A percentile compares a stretch with the other conserved stretches of the same genome.
These are phyloP conservation scores for Leuctra nigra DNA, from an alignment of 2,888 invertebrate species.

Conservation along the genomic window DNA sequence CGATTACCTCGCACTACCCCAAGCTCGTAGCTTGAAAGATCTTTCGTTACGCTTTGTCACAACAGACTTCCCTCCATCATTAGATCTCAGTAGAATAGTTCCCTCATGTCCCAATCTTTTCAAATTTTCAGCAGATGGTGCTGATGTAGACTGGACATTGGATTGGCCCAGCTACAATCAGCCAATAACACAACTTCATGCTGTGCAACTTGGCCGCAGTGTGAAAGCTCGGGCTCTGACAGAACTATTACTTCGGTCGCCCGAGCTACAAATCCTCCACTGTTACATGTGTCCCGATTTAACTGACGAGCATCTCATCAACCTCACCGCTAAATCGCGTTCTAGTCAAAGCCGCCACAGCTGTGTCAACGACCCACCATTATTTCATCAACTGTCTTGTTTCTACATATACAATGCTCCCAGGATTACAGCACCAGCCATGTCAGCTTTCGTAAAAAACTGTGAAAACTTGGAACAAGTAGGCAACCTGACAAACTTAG, in stretches of 20 bases:
- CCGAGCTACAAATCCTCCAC: slow-evolving; percentile 38
- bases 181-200: slow-evolving; percentile 32
- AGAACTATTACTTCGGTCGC: slow-evolving; percentile 38
- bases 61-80: slow-evolving; percentile 34
- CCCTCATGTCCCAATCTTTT: slow-evolving; percentile 37
- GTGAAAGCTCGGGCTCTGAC: slow-evolving; percentile 37
- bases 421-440: slow-evolving; percentile 36
- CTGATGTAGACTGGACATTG: slow-evolving; percentile 37
- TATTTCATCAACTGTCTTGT: slow-evolving; percentile 33
- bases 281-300: slow-evolving; percentile 40
- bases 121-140: slow-evolving; percentile 37
- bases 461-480: slow-evolving; percentile 38
- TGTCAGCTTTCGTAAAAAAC: slow-evolving; percentile 37
- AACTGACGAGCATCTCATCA: slow-evolving; percentile 37
- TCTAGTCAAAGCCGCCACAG: neutral
- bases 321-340: slow-evolving; percentile 17
- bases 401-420: slow-evolving; percentile 42
- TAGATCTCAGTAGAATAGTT: slow-evolving; percentile 38
- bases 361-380: neutral
- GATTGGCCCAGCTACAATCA: slow-evolving; percentile 13
- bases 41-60: slow-evolving; percentile 37
- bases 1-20: slow-evolving; percentile 36
- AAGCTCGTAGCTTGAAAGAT: slow-evolving; percentile 37
- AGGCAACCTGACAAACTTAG: slow-evolving; percentile 42
- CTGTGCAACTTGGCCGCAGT: slow-evolving; percentile 38